A percentile compares a stretch with the other conserved stretches of the same genome.
Evolutionary conservation across 2,113 vertebrate genomes (phyloP).

Genomic region (Urocolius indicus): DNA sequence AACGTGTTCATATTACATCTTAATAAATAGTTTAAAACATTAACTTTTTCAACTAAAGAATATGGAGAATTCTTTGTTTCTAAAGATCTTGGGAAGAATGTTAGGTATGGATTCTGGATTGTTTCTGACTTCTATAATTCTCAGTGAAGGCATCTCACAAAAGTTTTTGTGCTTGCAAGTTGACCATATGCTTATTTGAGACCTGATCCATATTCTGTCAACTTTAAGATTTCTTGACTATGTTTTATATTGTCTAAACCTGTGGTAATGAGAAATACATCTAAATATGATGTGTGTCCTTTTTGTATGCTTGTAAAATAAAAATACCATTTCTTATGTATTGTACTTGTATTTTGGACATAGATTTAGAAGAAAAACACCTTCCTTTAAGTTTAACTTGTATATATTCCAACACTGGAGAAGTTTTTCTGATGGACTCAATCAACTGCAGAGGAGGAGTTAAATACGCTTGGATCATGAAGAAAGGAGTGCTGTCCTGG

Average conservation of each 20-base stretch:
- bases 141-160: background rate
- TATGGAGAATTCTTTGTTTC: background rate
- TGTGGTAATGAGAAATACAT: background rate
- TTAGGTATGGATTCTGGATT: background rate
- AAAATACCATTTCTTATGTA: background rate
- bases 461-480: background rate
- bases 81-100: background rate
- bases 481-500: background rate
- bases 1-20: background rate
- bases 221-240: background rate
- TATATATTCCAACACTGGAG: background rate
- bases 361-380: background rate
- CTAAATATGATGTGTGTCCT: background rate
- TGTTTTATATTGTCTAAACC: background rate
- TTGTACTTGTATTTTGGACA: conserved; percentile 17
- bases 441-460: background rate
- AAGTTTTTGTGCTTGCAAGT: background rate
- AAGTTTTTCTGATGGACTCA: background rate
- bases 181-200: background rate
- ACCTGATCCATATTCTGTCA: background rate
- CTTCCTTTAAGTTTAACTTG: background rate
- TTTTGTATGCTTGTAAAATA: conserved; percentile 31
- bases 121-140: background rate
- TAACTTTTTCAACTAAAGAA: background rate
- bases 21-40: background rate